These are phyloP conservation scores for Eupleurogrammus muticus DNA, from an alignment of 2,797 vertebrate genomes.

Conservation along the genomic window DNA sequence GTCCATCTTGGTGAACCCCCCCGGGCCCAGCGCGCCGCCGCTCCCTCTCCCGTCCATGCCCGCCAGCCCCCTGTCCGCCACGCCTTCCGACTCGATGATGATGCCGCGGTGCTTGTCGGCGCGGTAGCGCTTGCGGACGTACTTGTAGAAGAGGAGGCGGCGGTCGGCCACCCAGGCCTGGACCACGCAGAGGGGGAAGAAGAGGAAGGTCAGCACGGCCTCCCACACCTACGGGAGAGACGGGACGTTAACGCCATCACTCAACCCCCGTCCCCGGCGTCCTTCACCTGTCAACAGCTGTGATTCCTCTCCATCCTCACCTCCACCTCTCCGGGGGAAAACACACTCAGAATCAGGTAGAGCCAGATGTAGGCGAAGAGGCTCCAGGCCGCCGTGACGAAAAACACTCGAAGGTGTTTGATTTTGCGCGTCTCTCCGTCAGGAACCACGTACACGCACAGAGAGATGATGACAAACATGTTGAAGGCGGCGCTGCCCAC, in stretches of 20 bases:
- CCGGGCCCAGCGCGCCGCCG: constrained; percentile 70
- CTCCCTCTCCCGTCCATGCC: constrained; percentile 67
- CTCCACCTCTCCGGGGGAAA: constrained; percentile 86
- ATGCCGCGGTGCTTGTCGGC: constrained; percentile 84
- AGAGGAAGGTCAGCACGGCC: constrained; percentile 88
- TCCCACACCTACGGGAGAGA: constrained; percentile 82
- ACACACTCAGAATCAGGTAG: constrained; percentile 87
- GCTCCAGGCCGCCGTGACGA: constrained; percentile 88
- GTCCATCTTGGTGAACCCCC: constrained; percentile 85
- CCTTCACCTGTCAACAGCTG: neutral
- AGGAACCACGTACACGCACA: constrained; percentile 88
- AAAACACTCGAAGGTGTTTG: constrained; percentile 90
- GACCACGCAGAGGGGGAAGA: constrained; percentile 87
- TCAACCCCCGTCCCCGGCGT: neutral
- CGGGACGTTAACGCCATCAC: neutral
- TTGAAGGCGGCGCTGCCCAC: constrained; percentile 91
- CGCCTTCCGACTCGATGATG: constrained; percentile 86
- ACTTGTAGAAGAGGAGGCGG: constrained; percentile 88
- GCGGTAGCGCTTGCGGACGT: constrained; percentile 85
- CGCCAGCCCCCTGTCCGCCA: constrained; percentile 64
- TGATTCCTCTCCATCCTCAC: constrained; percentile 73
- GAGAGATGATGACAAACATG: constrained; percentile 90
- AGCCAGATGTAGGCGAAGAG: constrained; percentile 91
- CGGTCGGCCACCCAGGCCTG: constrained; percentile 90
- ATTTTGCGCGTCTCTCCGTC: constrained; percentile 87